A percentile compares a stretch with the other conserved stretches of the same genome.
Evolutionary conservation across 1,140 invertebrate species (phyloP).

Genomic region (Galleria mellonella): DNA sequence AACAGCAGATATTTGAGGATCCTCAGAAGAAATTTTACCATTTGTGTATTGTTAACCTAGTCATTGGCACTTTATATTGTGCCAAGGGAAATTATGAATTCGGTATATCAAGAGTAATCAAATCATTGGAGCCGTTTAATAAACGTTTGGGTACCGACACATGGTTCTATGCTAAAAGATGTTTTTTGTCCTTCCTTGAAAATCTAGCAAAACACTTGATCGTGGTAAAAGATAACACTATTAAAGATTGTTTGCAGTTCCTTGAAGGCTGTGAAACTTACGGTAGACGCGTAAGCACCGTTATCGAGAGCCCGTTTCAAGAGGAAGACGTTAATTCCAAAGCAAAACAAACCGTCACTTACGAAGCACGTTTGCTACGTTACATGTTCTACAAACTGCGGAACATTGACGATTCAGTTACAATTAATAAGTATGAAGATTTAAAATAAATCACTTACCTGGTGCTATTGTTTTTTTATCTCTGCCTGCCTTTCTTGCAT

Average conservation of each 20-base stretch:
- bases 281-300: constrained; percentile 88
- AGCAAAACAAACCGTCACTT: constrained; percentile 94
- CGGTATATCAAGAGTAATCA: constrained; percentile 97
- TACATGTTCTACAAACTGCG: constrained; percentile 86
- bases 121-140: constrained; percentile 96
- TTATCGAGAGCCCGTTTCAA: constrained; percentile 88
- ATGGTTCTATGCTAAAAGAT: constrained; percentile 98
- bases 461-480: constrained; percentile 55
- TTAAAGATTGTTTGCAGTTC: constrained; percentile 94
- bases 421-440: constrained; percentile 72
- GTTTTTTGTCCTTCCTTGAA: constrained; percentile 94
- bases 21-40: constrained; percentile 97
- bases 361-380: constrained; percentile 91
- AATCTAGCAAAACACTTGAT: constrained; percentile 95
- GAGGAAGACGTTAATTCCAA: constrained; percentile 80
- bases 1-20: constrained; percentile 92
- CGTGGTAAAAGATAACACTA: constrained; percentile 89
- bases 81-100: constrained; percentile 99
- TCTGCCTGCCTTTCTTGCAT: constrained; percentile 67
- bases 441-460: constrained; percentile 59
- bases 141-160: constrained; percentile 97
- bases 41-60: constrained; percentile 98
- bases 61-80: constrained; percentile 99
- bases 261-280: constrained; percentile 94
- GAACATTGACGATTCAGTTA: constrained; percentile 70